phyloP scores from a whole-genome alignment of 1,140 invertebrate species.

The Triops longicaudatus region DNA sequence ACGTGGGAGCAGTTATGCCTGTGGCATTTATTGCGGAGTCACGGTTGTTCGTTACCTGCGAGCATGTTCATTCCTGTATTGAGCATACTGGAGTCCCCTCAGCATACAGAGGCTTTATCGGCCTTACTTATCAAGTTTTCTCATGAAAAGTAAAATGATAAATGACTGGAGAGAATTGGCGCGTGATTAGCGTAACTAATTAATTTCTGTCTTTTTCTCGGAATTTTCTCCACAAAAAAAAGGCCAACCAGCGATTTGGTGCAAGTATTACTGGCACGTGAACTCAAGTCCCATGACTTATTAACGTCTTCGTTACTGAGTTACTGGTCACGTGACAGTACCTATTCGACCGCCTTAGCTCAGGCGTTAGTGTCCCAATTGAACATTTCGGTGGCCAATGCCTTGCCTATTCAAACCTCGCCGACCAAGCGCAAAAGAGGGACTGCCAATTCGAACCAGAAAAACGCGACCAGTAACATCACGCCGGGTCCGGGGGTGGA shows the following conservation, averaged over 20 bases:
- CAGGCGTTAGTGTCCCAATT: conserved; percentile 27
- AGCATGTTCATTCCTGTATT: conserved; percentile 67
- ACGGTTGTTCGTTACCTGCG: conserved; percentile 81
- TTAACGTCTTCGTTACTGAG: conserved; percentile 23
- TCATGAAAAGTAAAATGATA: conserved; percentile 63
- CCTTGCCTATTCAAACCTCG: conserved; percentile 18
- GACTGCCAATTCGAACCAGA: conserved; percentile 22
- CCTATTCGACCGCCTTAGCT: conserved; percentile 34
- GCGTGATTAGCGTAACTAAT: background rate
- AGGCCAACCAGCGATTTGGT: conserved; percentile 77
- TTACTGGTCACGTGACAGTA: conserved; percentile 27
- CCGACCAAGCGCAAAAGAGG: conserved; percentile 28
- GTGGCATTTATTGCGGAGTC: conserved; percentile 88
- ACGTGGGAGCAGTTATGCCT: conserved; percentile 93
- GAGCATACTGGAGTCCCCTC: conserved; percentile 74
- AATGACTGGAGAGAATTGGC: conserved; percentile 18
- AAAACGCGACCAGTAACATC: conserved; percentile 17
- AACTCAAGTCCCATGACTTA: conserved; percentile 50
- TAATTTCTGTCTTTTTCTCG: background rate
- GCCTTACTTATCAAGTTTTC: conserved; percentile 81
- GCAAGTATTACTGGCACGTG: conserved; percentile 68
- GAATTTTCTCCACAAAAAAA: conserved; percentile 31
- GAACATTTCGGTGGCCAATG: conserved; percentile 26
- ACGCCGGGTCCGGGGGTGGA: conserved; percentile 31
- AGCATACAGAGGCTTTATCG: conserved; percentile 86